A percentile compares a stretch with the other conserved stretches of the same genome.
phyloP scores from a whole-genome alignment of 2,113 vertebrate genomes.

The Chascanopsetta lugubris region DNA sequence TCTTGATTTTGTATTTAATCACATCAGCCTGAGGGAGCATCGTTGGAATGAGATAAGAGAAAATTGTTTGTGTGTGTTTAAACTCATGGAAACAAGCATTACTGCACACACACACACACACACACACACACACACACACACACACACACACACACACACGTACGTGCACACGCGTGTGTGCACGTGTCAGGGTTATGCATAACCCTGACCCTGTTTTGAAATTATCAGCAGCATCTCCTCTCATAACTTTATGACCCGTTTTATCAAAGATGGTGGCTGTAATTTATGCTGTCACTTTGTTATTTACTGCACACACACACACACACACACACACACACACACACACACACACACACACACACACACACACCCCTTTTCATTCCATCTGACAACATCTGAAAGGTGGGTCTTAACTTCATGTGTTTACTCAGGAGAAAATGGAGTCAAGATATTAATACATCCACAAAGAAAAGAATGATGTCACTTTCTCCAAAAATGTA shows the following conservation, averaged over 20 bases:
- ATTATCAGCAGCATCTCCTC: not conserved
- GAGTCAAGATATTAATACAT: too few species aligned
- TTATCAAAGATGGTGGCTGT: not conserved
- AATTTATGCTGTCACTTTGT: too few species aligned
- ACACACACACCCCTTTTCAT: too few species aligned
- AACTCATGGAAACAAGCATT: too few species aligned
- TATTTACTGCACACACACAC: too few species aligned
- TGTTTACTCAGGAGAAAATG: too few species aligned
- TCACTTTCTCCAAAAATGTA: too few species aligned
- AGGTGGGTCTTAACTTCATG: too few species aligned
- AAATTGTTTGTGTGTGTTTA: not conserved
- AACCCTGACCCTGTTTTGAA: not conserved
- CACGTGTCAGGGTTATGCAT: not conserved
- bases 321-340: too few species aligned
- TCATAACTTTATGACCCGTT: not conserved
- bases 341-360: too few species aligned
- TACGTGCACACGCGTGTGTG: not conserved
- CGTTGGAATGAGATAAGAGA: not conserved
- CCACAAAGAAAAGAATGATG: too few species aligned
- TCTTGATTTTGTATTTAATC: conserved; percentile 5
- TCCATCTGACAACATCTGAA: too few species aligned
- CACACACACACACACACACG: not conserved
- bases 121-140: not conserved
- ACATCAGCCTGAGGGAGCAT: not conserved
- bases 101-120: not conserved